Evolutionary conservation across 2,888 invertebrate species (phyloP), one percentile per base, ranked within the genome.

Genomic region (Metallyticus violacea): DNA sequence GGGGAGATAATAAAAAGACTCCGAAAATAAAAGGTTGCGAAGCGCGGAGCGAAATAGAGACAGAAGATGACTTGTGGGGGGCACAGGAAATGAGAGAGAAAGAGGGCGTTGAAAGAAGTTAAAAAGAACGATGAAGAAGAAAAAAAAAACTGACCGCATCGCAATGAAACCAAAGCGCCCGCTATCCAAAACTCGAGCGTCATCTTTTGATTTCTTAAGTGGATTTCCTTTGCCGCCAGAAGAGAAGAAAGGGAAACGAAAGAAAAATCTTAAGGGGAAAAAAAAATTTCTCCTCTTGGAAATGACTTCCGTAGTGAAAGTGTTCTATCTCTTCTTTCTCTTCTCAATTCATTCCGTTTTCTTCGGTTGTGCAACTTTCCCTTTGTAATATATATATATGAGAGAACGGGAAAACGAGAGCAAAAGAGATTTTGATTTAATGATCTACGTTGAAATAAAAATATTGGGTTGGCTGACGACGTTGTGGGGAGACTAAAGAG

Each of bases 401-500:
- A 62, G 40, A 62, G 22, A 62, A 62, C n/a, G 40, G 7, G 40
- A 62, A 62, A 62, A 62, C 40, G 40, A 62, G 22, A 62, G 15
- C 15, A 15, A 62, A 82, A 82, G 26, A 26, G 79, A 79, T 62
- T 85, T 85, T 79, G 85, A 79, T 85, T 85, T 85, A 85, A 85
- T 85, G 85, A 85, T 79, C 79, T 79, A 27, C 26, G 79, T 78
- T 85, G 40, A 79, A 79, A 85, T 85, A 79, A 85, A 79, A 85
- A 62, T 62, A 62, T 62, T 62, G 40, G 40, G 40, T 62, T 62
- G 40, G 40, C 40, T 62, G 40, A 62, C 9, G 40, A 62, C 40
- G 40, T 62, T 22, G 22, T 62, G 15, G 9, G 40, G 40, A n/a
- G n/a, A n/a, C n/a, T n/a, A n/a, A n/a, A n/a, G n/a, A n/a, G n/a